Base-by-base conservation (phyloP, 1,140 invertebrate species). In the Drosophila azteca region DNA sequence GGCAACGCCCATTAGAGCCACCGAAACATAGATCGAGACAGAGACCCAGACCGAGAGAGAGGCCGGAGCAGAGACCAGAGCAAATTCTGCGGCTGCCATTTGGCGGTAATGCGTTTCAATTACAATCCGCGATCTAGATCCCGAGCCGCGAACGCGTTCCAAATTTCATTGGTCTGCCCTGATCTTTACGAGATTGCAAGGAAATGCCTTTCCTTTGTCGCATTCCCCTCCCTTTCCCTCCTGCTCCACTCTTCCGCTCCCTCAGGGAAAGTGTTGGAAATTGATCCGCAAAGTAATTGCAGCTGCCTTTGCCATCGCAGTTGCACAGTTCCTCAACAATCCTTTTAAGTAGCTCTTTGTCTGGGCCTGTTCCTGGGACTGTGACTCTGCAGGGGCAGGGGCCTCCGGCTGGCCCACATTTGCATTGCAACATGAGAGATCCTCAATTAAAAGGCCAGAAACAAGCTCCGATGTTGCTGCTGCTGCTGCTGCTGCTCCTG, bases 41-140 rank as follows among this genome's bases (percentile, higher is more conserved):
- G 48, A 52, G 54, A 31, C 29, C 2, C 7, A 7, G 7, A 8
- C 7, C 0, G 48, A 52, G 54, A 64, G 17, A 20, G 17, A 20
- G n/a, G n/a, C n/a, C n/a, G n/a, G n/a, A n/a, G n/a, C 63, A 65
- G 50, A 59, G 71, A 13, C 44, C 63, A 59, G 71, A 13, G 41
- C 63, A 44, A 77, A 57, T 41, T 75, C 55, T 64, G 53, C 5
- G 71, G 48, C 72, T 66, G 54, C 67, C 71, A 79, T 83, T 81
- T 83, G 54, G 62, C 49, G 52, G 65, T 85, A 87, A 78, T 85
- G 81, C 81, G 81, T 87, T 85, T 85, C 82, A 85, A 85, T 85
- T 85, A 87, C 81, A 78, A 75, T 58, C 62, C 55, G 54, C 65
- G 44, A 17, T 39, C 29, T 7, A 2, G 26, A 29, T 29, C 31